Conservation (phyloP, 2,888 invertebrate species). For the Prosapia bicincta region DNA sequence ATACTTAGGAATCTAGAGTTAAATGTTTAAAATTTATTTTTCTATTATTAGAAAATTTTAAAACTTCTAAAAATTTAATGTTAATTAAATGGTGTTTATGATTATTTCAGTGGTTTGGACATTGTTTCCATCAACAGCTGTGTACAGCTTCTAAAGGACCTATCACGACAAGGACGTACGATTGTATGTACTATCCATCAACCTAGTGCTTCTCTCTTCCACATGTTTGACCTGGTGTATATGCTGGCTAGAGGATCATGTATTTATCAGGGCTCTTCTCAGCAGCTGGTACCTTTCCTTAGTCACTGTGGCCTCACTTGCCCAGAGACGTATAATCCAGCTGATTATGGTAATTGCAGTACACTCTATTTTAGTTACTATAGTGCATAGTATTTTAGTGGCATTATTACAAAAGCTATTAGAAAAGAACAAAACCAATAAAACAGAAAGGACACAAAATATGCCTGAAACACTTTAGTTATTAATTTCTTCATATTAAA, state of each 20-base stretch:
- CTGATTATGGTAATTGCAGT: slow-evolving; percentile 62
- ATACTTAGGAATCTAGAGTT: too few species aligned
- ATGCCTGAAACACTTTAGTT: too few species aligned
- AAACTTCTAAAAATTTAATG: too few species aligned
- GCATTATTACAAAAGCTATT: too few species aligned
- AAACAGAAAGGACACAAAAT: too few species aligned
- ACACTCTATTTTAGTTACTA: too few species aligned
- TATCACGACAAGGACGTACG: slow-evolving; percentile 68
- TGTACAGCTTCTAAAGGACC: slow-evolving; percentile 62
- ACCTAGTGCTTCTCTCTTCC: slow-evolving; percentile 71
- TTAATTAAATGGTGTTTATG: too few species aligned
- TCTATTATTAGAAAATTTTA: too few species aligned
- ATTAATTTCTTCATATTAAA: too few species aligned
- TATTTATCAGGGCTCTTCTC: slow-evolving; percentile 64
- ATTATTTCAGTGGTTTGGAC: slow-evolving; percentile 57
- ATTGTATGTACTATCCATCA: slow-evolving; percentile 80
- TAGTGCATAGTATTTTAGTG: too few species aligned
- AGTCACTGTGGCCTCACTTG: slow-evolving; percentile 61
- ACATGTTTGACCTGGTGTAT: slow-evolving; percentile 70
- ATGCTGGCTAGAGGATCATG: slow-evolving; percentile 61
- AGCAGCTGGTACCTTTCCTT: slow-evolving; percentile 66
- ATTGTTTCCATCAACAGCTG: slow-evolving; percentile 70
- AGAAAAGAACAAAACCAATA: too few species aligned
- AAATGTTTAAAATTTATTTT: too few species aligned
- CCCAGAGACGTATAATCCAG: slow-evolving; percentile 75